Evolutionary conservation across 2,888 invertebrate genomes (phyloP), one percentile per base, ranked within the genome.

Genomic region (Calliopum simillimum): DNA sequence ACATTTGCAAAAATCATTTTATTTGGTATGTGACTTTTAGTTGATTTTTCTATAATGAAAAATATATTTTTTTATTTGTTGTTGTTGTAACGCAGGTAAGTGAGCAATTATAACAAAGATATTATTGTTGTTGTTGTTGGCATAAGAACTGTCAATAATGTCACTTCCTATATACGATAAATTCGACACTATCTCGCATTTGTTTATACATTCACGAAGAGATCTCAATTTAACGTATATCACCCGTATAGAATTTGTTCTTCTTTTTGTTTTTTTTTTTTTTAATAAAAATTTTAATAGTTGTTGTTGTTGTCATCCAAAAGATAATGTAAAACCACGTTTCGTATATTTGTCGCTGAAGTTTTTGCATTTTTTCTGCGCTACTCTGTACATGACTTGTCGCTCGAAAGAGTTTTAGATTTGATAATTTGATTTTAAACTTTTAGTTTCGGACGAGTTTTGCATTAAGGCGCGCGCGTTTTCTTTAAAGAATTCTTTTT

Each of bases 21-120:
- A 46, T n/a, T 21, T 59, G 13, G 79, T 81, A 82, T 82, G 82
- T 82, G 82, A 82, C 82, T 80, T 82, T 81, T 78, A 68, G 71
- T 11, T 59, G 72, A 72, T 76, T 78, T n/a, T 65, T 76, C 67
- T 64, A 69, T 64, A 41, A 33, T 33, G 1, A 33, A 33, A 2
- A 8, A 33, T 33, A 8, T 33, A 21, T 14, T 19, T 47, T 46
- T 56, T 46, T 21, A 16, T 56, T 19, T 46, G 25, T 46, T 33
- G 47, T 41, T 62, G 46, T 33, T 47, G 63, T 33, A 16, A 21
- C 33, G 33, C 33, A 33, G 33, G 33, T 33, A 33, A 33, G 33
- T 33, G 33, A 8, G 5, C n/a, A 33, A 53, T 0, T 33, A 43
- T 41, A 12, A 66, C 14, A 65, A 43, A 55, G 4, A 19, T 2